phyloP scores from a whole-genome alignment of 1,140 invertebrate species.

The Trigoniulus corallinus region DNA sequence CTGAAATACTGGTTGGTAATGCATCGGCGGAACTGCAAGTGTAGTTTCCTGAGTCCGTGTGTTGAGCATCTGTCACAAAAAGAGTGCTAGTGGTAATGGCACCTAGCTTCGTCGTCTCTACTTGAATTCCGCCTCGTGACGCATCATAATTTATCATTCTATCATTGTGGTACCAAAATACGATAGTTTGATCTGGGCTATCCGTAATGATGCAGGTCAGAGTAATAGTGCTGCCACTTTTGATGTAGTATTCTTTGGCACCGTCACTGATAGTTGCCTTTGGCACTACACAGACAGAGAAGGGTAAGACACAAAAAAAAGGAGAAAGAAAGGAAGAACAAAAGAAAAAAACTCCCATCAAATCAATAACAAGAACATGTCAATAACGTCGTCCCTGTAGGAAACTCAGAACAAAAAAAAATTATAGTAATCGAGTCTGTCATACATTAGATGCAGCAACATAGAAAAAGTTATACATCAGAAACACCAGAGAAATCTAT shows the following conservation, averaged over 20 bases:
- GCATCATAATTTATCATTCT: slow-evolving; percentile 84
- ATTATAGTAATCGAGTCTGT: too few species aligned
- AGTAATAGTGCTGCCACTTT: slow-evolving; percentile 80
- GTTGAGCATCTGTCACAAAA: slow-evolving; percentile 14
- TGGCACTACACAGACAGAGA: too few species aligned
- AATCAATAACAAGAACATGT: background rate
- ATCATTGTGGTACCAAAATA: slow-evolving; percentile 56
- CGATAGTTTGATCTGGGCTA: slow-evolving; percentile 45
- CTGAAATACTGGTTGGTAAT: slow-evolving; percentile 18
- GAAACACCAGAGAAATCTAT: too few species aligned
- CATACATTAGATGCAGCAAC: too few species aligned
- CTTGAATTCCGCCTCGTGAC: slow-evolving; percentile 39
- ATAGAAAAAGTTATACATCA: too few species aligned
- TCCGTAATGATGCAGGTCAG: slow-evolving; percentile 76
- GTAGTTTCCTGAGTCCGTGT: slow-evolving; percentile 22
- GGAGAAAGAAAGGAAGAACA: background rate
- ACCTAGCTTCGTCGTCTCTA: background rate
- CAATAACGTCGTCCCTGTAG: too few species aligned
- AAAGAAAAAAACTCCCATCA: background rate
- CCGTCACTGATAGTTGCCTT: slow-evolving; percentile 66
- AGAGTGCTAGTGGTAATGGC: background rate
- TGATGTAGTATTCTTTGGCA: slow-evolving; percentile 73
- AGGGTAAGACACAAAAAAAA: too few species aligned
- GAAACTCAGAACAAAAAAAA: too few species aligned
- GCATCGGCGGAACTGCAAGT: slow-evolving; percentile 21